Base-by-base conservation (phyloP, 1,140 invertebrate genomes). In the Eumaeus atala region DNA sequence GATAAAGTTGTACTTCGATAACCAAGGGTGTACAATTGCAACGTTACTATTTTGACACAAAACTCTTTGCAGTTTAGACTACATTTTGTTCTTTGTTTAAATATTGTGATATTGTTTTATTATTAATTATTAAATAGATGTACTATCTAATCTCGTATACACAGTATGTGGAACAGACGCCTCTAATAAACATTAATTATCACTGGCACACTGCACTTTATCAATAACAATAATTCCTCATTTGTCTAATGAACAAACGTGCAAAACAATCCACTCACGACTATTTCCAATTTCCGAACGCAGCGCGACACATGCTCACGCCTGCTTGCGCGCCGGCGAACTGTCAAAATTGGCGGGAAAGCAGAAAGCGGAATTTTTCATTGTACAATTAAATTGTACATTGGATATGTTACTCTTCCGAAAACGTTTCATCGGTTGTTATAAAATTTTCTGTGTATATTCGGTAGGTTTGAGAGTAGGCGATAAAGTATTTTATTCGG, bases 261-360 rank as follows among this genome's bases (percentile, higher is more conserved):
- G 48, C 51, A 47, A 44, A 38, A 21, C 51, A 54, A 16, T 21
- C 21, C 5, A 42, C 48, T 33, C 37, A 17, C 57, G 64, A 57
- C 49, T 36, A n/a, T n/a, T n/a, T n/a, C n/a, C n/a, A 60, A 18
- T 51, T 58, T 36, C 14, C 48, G 48, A 37, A 58, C 38, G 55
- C 36, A 53, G 54, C 34, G 48, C 56, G 52, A 37, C 56, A 57
- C 66, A 60, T 67, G 56, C 59, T 51, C 16, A 18, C 67, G 56
- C 16, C 51, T 9, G 47, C 58, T 57, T 38, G 51, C 50, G 57
- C 71, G 62, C 56, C 64, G 54, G 49, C 53, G 49, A 49, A 72
- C 74, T 74, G 70, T 65, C 64, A 70, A 74, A 73, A 72, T 72
- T 61, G 64, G 65, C 69, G 69, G 71, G 67, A 74, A 71, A n/a